Base-by-base conservation (phyloP, 2,113 vertebrate genomes). In the Callorhinus ursinus region DNA sequence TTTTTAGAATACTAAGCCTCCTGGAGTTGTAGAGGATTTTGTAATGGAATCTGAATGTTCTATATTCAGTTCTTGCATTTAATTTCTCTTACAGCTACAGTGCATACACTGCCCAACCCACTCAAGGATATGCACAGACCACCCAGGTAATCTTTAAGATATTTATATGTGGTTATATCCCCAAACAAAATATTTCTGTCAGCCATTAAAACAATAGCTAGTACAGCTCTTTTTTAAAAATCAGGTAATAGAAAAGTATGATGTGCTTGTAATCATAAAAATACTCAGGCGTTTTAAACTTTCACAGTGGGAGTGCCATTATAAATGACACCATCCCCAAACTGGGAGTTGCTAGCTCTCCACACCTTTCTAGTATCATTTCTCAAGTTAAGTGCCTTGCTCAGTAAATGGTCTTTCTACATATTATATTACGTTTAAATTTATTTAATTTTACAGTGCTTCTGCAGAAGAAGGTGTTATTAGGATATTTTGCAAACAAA, bases 81-180 rank as follows among this genome's bases (percentile, higher is more conserved):
- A 67, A 90, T 98, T 98, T 95, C 4, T 98, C 96, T 96, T 97
- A 57, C 98, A 99, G 99, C 98, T 99, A 99, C 98, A 99, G 99
- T 83, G 99, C 99, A 8, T 99, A 99, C 93, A 99, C 99, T 86
- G 99, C 99, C 95, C 99, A 99, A 98, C 99, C 99, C 69, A 98
- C 99, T 72, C 99, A 99, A 98, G 99, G 98, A 97, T 99, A 99
- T 98, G 99, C 99, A 96, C 99, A 99, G 98, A 99, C 99, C 95
- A 99, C 99, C 95, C 99, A 99, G 99, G 99, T 99, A 98, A 99
- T 95, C 31, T 63, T 86, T 0, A 24, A 93, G 51, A 79, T 24
- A 57, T 59, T 19, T 85, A 39, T 18, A 3, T 59, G 9, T 93
- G 90, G 26, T 72, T 92, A 49, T 9, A 42, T 65, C 19, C 87